Evolutionary conservation across 30 jellyfish, hydroid and myxozoan genomes (phyloP).

Genomic region (Aurelia aurita): DNA sequence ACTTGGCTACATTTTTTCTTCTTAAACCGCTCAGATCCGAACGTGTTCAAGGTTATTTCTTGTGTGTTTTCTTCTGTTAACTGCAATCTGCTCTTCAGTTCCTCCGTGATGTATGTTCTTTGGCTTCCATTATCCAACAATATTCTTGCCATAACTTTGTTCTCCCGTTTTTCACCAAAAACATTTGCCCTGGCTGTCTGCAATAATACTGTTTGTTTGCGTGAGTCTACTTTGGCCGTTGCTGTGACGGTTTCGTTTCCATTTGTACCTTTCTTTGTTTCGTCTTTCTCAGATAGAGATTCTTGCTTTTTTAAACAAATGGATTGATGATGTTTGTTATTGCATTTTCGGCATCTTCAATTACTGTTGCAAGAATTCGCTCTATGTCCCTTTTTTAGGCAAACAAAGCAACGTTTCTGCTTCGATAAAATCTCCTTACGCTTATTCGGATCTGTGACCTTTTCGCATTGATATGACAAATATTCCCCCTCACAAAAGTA

Average conservation of each 20-base stretch:
- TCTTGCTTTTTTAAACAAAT: background rate
- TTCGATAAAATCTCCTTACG: background rate
- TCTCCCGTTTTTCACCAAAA: background rate
- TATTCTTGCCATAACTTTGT: conserved; percentile 1
- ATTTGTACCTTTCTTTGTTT: background rate
- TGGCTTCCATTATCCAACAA: conserved; percentile 71
- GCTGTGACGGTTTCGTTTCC: conserved; percentile 25
- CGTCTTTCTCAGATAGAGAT: conserved; percentile 1
- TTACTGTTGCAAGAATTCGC: conserved; percentile 20
- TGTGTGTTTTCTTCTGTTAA: conserved; percentile 14
- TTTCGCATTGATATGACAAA: conserved; percentile 12
- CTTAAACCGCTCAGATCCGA: conserved; percentile 35
- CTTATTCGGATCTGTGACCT: background rate
- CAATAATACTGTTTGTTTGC: background rate
- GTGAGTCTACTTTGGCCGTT: conserved; percentile 8
- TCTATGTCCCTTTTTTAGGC: conserved; percentile 5
- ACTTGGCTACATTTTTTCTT: conserved; percentile 35
- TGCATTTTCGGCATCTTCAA: conserved; percentile 17
- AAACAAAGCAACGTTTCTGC: conserved; percentile 11
- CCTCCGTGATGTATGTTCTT: conserved; percentile 46
- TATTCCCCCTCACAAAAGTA: conserved; percentile 38
- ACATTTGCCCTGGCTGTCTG: conserved; percentile 47
- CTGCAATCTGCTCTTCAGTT: conserved; percentile 21
- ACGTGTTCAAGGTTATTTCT: conserved; percentile 35
- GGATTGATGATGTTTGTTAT: background rate